Base-by-base conservation (phyloP, 2,888 invertebrate genomes). In the Andrena praecox region DNA sequence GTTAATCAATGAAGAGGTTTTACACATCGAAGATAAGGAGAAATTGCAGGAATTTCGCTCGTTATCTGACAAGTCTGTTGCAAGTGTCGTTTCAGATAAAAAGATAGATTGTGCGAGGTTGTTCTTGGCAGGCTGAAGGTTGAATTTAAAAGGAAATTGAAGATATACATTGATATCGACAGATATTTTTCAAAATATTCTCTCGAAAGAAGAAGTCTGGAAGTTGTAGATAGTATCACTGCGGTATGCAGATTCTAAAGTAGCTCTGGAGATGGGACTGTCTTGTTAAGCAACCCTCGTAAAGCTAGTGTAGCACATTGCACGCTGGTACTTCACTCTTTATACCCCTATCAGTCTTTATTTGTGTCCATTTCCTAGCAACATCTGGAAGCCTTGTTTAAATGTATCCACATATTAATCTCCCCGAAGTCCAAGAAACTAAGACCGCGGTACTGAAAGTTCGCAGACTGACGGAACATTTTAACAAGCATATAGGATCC, bases 241-340 rank as follows among this genome's bases (percentile, higher is more conserved):
- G 66, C 52, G 2, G n/a, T 31, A 50, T 29, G 31, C 48, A 31
- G 3, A 31, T 12, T 29, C 50, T 20, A 6, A 16, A 52, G 31
- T 10, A 5, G 2, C 31, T 31, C 20, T 20, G 29, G 33, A 20
- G 64, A 27, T 16, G 48, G 52, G 24, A 24, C 24, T 20, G 63
- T 27, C 66, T 67, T 50, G 52, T 67, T 52, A 52, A 31, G 50
- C 52, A 52, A 31, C 52, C 20, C 66, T 67, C 50, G 50, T 52
- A n/a, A 31, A n/a, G 10, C 52, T 48, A 31, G 5, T 50, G 27
- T 27, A 52, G 16, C 29, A n/a, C 29, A 10, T 50, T 29, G 12
- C 31, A 27, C 8, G 31, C 66, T 20, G 31, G 52, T 27, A 42
- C 5, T 35, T 42, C 24, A 20, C 12, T 24, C 24, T 63, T 63